Conservation (phyloP, 2,797 vertebrate genomes). For the Sorex maritimensis region DNA sequence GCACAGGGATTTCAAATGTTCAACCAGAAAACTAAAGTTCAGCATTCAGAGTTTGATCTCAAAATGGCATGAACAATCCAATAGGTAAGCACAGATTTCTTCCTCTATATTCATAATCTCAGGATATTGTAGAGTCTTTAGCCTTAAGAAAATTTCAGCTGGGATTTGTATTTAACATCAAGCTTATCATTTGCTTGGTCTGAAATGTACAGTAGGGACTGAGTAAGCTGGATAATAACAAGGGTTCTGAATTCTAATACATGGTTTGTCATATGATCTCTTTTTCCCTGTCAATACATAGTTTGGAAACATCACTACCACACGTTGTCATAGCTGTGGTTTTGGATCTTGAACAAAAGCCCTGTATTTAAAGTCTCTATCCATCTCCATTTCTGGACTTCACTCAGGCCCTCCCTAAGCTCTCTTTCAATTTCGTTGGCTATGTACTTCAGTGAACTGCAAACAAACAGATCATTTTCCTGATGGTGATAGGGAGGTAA, state of each 20-base stretch:
- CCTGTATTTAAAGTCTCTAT: constrained; percentile 63
- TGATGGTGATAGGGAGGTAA: constrained; percentile 80
- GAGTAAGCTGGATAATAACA: constrained; percentile 26
- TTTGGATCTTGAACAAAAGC: constrained; percentile 31
- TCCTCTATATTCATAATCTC: constrained; percentile 69
- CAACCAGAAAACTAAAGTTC: constrained; percentile 71
- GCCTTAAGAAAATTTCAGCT: constrained; percentile 77
- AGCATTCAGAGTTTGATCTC: constrained; percentile 59
- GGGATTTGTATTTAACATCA: constrained; percentile 71
- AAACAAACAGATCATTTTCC: constrained; percentile 85
- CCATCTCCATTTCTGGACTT: constrained; percentile 77
- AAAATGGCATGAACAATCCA: constrained; percentile 70
- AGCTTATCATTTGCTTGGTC: constrained; percentile 70
- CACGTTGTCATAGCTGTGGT: neutral
- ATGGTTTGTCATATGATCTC: constrained; percentile 48
- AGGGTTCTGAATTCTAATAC: constrained; percentile 62
- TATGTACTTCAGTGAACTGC: constrained; percentile 84
- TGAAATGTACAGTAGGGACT: constrained; percentile 40
- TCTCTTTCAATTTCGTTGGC: constrained; percentile 81
- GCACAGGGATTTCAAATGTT: constrained; percentile 35
- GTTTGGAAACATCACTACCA: constrained; percentile 57
- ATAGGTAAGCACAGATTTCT: constrained; percentile 72
- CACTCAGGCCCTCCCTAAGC: constrained; percentile 51
- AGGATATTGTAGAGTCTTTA: constrained; percentile 72
- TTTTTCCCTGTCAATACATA: constrained; percentile 6